Conservation (phyloP, 2,113 vertebrate genomes). For the Daboia siamensis region DNA sequence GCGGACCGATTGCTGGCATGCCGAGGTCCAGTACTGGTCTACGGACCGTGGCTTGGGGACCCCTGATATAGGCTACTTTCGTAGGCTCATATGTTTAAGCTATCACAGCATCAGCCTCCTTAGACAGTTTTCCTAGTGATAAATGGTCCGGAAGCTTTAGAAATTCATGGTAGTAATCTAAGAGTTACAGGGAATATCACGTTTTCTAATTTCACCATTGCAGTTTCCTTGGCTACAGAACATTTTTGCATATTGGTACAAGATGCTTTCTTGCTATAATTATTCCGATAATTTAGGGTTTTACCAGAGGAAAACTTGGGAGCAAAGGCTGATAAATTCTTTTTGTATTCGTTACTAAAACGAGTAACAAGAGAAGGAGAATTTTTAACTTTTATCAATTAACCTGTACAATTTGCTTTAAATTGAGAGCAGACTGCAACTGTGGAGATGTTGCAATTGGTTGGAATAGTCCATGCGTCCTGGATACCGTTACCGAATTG, state of each 20-base stretch:
- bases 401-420: conserved; percentile 47
- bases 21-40: too few relatives aligned
- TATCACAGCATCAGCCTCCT: conserved; percentile 33
- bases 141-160: conserved; percentile 33
- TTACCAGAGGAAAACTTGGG: not conserved
- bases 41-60: too few relatives aligned
- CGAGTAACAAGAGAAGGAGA: conserved; percentile 34
- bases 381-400: conserved; percentile 40
- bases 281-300: conserved; percentile 47
- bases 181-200: conserved; percentile 53
- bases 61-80: not conserved
- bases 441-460: conserved; percentile 18
- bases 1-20: too few relatives aligned
- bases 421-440: conserved; percentile 45
- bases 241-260: conserved; percentile 40
- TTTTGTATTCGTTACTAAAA: not conserved
- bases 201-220: conserved; percentile 52
- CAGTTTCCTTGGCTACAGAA: conserved; percentile 60
- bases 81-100: conserved; percentile 26
- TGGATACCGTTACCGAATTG: not conserved
- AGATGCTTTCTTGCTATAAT: conserved; percentile 41
- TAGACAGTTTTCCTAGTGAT: conserved; percentile 39
- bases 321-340: conserved; percentile 8
- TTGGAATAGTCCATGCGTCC: not conserved
- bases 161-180: conserved; percentile 46